phyloP scores from a whole-genome alignment of 2,797 vertebrate genomes.

The Fundulus diaphanus region DNA sequence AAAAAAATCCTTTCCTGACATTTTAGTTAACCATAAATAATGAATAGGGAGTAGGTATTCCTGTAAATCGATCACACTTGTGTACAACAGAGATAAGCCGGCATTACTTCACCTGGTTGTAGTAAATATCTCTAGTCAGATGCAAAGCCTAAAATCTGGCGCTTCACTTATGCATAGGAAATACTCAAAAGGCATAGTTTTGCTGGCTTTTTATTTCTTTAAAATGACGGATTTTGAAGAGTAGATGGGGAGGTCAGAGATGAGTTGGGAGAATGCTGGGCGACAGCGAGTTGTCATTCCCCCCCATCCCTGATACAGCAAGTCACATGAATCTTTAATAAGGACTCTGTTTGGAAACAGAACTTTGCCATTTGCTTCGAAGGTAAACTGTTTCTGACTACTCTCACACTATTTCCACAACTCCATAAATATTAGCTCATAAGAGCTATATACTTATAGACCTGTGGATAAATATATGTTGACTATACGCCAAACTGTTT shows the following conservation, averaged over 20 bases:
- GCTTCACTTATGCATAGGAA: constrained; percentile 50
- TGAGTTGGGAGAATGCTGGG: constrained; percentile 37
- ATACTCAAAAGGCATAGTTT: constrained; percentile 27
- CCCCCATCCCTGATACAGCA: constrained; percentile 22
- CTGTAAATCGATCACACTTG: constrained; percentile 66
- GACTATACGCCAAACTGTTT: neutral
- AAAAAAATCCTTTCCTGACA: constrained; percentile 47
- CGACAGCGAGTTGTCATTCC: constrained; percentile 28
- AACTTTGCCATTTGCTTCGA: constrained; percentile 70
- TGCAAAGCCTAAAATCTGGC: constrained; percentile 45
- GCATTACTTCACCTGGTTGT: constrained; percentile 49
- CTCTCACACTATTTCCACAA: constrained; percentile 43
- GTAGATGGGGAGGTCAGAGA: constrained; percentile 45
- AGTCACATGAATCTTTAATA: constrained; percentile 69
- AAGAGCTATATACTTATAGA: neutral
- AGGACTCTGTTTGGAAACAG: constrained; percentile 51
- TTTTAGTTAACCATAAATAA: constrained; percentile 72
- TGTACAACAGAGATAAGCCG: constrained; percentile 71
- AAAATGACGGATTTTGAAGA: constrained; percentile 17
- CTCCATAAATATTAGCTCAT: constrained; percentile 43
- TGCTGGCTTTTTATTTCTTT: constrained; percentile 20
- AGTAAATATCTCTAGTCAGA: constrained; percentile 52
- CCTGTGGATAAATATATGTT: neutral
- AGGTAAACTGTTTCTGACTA: constrained; percentile 39
- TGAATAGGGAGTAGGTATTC: constrained; percentile 60